These are phyloP conservation scores for Erynnis tages DNA, from an alignment of 2,888 invertebrate genomes.

Conservation along the genomic window DNA sequence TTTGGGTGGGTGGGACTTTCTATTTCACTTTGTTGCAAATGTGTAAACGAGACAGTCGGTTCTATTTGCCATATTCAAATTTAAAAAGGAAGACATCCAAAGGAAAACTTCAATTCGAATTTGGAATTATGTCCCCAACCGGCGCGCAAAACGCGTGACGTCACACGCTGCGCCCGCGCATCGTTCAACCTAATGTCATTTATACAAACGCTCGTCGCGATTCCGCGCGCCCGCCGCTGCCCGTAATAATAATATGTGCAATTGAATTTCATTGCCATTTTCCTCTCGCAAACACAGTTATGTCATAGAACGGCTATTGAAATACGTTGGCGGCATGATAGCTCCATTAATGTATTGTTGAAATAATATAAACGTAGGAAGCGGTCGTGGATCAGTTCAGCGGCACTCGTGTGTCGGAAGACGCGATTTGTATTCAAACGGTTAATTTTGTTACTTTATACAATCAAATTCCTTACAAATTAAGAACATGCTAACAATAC, in stretches of 20 bases:
- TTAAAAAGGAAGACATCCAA: too few relatives aligned
- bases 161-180: constrained; percentile 71
- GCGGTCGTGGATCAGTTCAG: neutral
- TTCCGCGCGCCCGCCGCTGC: constrained; percentile 66
- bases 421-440: neutral
- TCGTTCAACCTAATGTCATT: constrained; percentile 71
- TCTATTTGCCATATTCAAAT: too few relatives aligned
- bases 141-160: constrained; percentile 46
- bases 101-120: too few relatives aligned
- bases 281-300: constrained; percentile 59
- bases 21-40: too few relatives aligned
- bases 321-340: constrained; percentile 27
- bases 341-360: constrained; percentile 24
- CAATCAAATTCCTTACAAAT: too few relatives aligned
- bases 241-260: constrained; percentile 58
- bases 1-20: too few relatives aligned
- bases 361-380: constrained; percentile 20
- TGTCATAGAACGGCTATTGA: constrained; percentile 35
- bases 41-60: too few relatives aligned
- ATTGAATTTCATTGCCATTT: constrained; percentile 79
- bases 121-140: too few relatives aligned
- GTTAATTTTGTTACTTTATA: neutral
- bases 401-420: constrained; percentile 10
- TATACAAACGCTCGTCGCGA: constrained; percentile 50
- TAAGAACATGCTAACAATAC: too few relatives aligned